These are phyloP conservation scores for Phyllostomus hastatus DNA, from an alignment of 2,113 vertebrate genomes.

Conservation along the genomic window DNA sequence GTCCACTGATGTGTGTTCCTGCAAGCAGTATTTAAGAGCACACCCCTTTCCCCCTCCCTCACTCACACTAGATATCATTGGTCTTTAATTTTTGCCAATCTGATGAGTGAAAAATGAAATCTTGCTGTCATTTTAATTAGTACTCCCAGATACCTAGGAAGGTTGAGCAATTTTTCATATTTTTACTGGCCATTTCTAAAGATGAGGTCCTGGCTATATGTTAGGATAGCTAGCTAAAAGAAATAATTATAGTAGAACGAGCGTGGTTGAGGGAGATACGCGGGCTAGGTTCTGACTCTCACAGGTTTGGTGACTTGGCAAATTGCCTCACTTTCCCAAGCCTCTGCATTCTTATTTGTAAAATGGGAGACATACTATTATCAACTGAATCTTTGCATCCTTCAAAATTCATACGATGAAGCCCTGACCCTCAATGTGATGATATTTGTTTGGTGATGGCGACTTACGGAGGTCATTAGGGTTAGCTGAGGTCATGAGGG, in stretches of 20 bases:
- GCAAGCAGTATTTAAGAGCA: constrained; percentile 31
- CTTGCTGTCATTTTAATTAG: constrained; percentile 53
- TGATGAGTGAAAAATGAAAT: constrained; percentile 53
- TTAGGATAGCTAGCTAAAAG: neutral
- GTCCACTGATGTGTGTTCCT: neutral
- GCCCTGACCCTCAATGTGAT: neutral
- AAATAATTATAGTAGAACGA: neutral
- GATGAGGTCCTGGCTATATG: neutral
- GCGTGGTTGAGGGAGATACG: accelerated
- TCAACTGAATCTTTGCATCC: neutral
- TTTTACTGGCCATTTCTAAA: constrained; percentile 4
- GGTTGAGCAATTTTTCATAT: neutral
- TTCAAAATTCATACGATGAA: neutral
- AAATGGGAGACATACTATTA: neutral
- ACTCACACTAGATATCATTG: neutral
- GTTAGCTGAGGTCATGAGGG: neutral
- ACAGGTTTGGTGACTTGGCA: neutral
- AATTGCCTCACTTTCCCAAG: neutral
- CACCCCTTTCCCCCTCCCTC: neutral
- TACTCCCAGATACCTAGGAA: neutral
- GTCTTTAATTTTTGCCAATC: constrained; percentile 42
- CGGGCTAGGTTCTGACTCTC: neutral
- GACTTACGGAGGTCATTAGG: neutral
- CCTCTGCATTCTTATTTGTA: neutral
- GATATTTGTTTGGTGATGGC: neutral